Evolutionary conservation across 2,888 invertebrate genomes (phyloP), one percentile per base, ranked within the genome.

Genomic region (Polydrusus cervinus): DNA sequence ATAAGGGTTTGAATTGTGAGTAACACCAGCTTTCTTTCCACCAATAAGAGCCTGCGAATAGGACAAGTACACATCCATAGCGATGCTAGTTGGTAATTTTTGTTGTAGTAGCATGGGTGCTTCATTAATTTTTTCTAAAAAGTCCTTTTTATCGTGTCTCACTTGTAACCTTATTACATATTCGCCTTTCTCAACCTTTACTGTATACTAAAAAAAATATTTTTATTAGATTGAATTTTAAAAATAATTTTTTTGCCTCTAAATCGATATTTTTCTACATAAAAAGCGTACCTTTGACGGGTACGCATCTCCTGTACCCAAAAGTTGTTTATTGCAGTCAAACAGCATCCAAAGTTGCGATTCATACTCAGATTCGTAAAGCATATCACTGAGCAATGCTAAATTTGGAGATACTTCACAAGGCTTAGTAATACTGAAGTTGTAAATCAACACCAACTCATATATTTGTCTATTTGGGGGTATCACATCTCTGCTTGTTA

Each of bases 331-430:
- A 87, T 96, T 95, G 72, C 89, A 88, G 87, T 98, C 97, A 88
- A 94, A 99, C 76, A 99, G 78, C 94, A 98, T 95, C 97, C 98
- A 98, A 86, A 99, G 90, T 87, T 99, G 97, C 8, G 97, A 94
- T 88, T 99, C 98, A 85, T 94, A 97, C 87, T 98, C 97, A 0
- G 94, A 95, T 88, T 99, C 99, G 86, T 99, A 99, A 49, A 99
- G 89, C 84, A 95, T 90, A 83, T 95, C 93, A 85, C 95, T 95
- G 45, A 99, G 89, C 73, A 95, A 84, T 0, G 96, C 92, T 75
- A 94, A 92, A 83, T 93, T 93, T 0, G 96, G 92, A 0, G 94
- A 89, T 53, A 96, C 92, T 87, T 98, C 98, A 3, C 94, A 93
- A 0, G 92, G 89, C 86, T 97, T 97, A 11, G 91, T 88, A 80